These are phyloP conservation scores for Albula goreensis DNA, from an alignment of 2,113 vertebrate genomes.

Conservation along the genomic window DNA sequence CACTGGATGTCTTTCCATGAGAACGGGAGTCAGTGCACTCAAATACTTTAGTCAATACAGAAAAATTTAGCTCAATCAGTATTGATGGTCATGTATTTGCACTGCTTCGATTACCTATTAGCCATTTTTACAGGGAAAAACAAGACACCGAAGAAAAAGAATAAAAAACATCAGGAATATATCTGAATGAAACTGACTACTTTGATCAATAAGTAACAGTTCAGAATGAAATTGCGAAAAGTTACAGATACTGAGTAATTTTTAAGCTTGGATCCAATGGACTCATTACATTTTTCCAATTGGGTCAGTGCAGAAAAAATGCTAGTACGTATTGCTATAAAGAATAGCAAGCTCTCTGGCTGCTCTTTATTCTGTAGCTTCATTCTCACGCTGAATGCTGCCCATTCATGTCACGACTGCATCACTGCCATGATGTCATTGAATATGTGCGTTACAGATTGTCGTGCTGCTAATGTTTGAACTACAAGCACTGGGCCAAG, in stretches of 20 bases:
- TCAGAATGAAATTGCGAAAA: too few species aligned
- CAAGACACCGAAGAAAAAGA: not conserved
- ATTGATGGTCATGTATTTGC: conserved; percentile 21
- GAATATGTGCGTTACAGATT: not conserved
- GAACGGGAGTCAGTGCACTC: not conserved
- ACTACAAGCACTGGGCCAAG: not conserved
- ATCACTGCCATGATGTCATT: not conserved
- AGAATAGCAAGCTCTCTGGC: too few species aligned
- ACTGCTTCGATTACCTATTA: not conserved
- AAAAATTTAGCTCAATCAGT: conserved; percentile 26
- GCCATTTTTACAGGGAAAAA: not conserved
- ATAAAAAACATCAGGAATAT: not conserved
- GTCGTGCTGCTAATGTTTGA: not conserved
- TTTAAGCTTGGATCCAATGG: too few species aligned
- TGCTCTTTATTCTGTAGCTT: too few species aligned
- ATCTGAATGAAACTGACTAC: too few species aligned
- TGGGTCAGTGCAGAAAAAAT: too few species aligned
- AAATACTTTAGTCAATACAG: conserved; percentile 27
- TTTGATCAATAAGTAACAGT: too few species aligned
- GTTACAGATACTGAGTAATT: too few species aligned
- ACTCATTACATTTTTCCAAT: too few species aligned
- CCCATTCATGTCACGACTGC: not conserved
- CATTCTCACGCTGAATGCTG: not conserved
- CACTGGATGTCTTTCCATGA: conserved; percentile 6
- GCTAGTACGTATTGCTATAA: too few species aligned